A percentile compares a stretch with the other conserved stretches of the same genome.
phyloP scores from a whole-genome alignment of 1,140 invertebrate genomes.

The Whitmania pigra region DNA sequence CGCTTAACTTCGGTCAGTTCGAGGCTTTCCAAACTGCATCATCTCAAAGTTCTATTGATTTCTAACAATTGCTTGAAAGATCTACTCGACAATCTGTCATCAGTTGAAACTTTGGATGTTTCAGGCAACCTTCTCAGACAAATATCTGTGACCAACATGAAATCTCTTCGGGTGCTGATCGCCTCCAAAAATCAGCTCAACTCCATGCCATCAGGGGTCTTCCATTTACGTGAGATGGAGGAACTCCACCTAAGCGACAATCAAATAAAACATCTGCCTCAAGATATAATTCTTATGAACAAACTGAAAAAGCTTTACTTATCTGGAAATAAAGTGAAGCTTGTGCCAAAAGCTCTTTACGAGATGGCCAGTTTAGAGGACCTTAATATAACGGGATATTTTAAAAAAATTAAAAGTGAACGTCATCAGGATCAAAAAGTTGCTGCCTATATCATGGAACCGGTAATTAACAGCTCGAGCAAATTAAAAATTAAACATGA shows the following conservation, averaged over 20 bases:
- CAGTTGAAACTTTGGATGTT: background rate
- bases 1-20: background rate
- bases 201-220: background rate
- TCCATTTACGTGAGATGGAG: background rate
- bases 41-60: background rate
- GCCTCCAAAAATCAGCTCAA: background rate
- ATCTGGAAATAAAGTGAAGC: background rate
- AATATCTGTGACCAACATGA: constrained; percentile 6
- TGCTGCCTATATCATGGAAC: too few relatives aligned
- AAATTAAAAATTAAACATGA: too few relatives aligned
- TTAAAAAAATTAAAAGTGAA: constrained; percentile 6
- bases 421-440: too few relatives aligned
- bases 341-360: background rate
- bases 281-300: background rate
- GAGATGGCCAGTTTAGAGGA: background rate
- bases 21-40: background rate
- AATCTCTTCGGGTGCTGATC: background rate
- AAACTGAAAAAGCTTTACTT: background rate
- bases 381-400: background rate
- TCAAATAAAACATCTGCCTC: background rate
- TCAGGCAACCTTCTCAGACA: background rate
- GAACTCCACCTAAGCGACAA: background rate
- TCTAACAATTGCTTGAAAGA: background rate
- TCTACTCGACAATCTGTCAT: background rate
- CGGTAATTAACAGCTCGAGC: too few relatives aligned